These are phyloP conservation scores for Cryptus viduatorius DNA, from an alignment of 2,888 invertebrate species.

Conservation along the genomic window DNA sequence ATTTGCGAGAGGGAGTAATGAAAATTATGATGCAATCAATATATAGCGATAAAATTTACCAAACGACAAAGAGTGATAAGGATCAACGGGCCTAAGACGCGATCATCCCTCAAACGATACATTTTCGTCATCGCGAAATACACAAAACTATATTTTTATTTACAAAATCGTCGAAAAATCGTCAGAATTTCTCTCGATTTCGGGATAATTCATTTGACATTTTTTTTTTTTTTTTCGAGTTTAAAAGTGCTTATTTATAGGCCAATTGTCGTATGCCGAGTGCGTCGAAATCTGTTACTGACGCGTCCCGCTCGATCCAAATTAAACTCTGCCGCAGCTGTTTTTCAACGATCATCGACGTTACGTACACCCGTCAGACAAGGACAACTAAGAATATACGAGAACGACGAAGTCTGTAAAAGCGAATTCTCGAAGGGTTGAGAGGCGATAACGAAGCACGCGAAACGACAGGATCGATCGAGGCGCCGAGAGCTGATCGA, in stretches of 20 bases:
- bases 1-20: no score
- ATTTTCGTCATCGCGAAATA: no score
- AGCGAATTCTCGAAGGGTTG: constrained; percentile 22
- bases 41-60: no score
- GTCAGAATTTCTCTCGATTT: no score
- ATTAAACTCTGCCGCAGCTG: neutral
- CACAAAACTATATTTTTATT: no score
- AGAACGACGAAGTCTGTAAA: neutral
- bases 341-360: neutral
- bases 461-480: constrained; percentile 32
- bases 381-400: neutral
- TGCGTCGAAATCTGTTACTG: neutral
- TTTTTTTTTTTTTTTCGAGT: neutral
- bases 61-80: no score
- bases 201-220: no score
- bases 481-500: constrained; percentile 54
- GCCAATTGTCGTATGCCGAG: neutral
- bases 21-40: no score
- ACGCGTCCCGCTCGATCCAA: neutral
- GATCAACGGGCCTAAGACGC: no score
- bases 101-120: no score
- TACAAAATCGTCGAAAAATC: no score
- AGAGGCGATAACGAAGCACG: constrained; percentile 55
- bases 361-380: neutral
- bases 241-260: neutral